Evolutionary conservation across 1,140 invertebrate species (phyloP).

Genomic region (Cotesia typhae): DNA sequence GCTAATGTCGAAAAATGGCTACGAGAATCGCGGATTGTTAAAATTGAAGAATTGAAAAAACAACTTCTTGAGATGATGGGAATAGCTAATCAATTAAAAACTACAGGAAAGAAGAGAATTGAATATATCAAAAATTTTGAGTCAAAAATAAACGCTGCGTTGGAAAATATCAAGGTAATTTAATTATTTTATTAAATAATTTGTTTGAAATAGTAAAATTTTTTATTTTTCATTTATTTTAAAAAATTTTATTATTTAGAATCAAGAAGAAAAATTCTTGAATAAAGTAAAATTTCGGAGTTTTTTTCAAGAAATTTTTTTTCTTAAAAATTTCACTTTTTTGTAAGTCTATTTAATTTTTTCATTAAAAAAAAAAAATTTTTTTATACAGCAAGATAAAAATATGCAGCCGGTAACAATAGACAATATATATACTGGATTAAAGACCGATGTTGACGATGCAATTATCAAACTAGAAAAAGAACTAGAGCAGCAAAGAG

Average conservation of each 20-base stretch:
- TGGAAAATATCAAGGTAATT: constrained; percentile 79
- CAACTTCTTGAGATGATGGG: constrained; percentile 76
- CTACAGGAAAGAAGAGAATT: constrained; percentile 74
- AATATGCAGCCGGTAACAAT: constrained; percentile 74
- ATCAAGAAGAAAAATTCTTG: no score
- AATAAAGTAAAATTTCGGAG: no score
- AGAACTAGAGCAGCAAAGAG: constrained; percentile 78
- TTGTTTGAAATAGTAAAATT: not conserved
- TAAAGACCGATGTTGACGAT: constrained; percentile 76
- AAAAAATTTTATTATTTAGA: no score
- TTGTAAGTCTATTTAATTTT: not conserved
- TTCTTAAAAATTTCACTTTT: no score
- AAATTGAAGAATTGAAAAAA: constrained; percentile 77
- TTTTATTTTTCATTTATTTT: no score
- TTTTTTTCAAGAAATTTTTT: no score
- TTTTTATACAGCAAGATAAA: constrained; percentile 67
- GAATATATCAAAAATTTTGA: constrained; percentile 77
- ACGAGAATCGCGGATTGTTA: constrained; percentile 78
- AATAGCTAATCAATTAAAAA: constrained; percentile 81
- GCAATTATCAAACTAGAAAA: constrained; percentile 76
- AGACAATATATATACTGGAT: constrained; percentile 71
- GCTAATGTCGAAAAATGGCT: constrained; percentile 91
- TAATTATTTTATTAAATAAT: constrained; percentile 27
- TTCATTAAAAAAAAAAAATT: not conserved
- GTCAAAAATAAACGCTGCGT: constrained; percentile 70